Evolutionary conservation across 2,113 vertebrate species (phyloP).

Genomic region (Chauna torquata): DNA sequence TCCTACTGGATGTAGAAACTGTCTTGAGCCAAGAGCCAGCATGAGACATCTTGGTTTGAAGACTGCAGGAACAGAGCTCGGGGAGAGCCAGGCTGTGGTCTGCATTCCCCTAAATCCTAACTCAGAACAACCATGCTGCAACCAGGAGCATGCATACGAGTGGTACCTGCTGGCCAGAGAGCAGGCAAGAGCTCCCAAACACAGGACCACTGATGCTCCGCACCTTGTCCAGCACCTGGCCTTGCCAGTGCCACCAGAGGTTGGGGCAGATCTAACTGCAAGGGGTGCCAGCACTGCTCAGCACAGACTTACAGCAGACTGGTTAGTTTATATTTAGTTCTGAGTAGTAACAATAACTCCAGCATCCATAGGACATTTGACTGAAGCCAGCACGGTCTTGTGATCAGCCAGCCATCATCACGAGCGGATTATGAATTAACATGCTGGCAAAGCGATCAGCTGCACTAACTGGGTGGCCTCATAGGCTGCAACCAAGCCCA

Average conservation of each 20-base stretch:
- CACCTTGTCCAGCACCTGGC: neutral
- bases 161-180: neutral
- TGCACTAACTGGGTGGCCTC: neutral
- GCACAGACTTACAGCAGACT: neutral
- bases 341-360: neutral
- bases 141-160: fast-evolving
- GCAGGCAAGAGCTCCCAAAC: neutral
- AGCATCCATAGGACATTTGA: neutral
- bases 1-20: neutral
- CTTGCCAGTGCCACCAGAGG: neutral
- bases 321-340: neutral
- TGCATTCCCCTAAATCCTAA: neutral
- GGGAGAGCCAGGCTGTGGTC: neutral
- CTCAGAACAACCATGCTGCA: neutral
- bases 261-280: neutral
- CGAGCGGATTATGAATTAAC: neutral
- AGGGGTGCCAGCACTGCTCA: neutral
- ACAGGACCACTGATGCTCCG: neutral
- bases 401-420: neutral
- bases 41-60: neutral
- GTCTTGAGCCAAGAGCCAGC: neutral
- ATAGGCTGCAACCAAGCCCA: neutral
- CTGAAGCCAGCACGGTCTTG: neutral
- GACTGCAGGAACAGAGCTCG: neutral
- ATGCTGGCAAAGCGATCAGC: neutral